Base-by-base conservation (phyloP, 2,888 invertebrate species). In the Mystacides longicornis region DNA sequence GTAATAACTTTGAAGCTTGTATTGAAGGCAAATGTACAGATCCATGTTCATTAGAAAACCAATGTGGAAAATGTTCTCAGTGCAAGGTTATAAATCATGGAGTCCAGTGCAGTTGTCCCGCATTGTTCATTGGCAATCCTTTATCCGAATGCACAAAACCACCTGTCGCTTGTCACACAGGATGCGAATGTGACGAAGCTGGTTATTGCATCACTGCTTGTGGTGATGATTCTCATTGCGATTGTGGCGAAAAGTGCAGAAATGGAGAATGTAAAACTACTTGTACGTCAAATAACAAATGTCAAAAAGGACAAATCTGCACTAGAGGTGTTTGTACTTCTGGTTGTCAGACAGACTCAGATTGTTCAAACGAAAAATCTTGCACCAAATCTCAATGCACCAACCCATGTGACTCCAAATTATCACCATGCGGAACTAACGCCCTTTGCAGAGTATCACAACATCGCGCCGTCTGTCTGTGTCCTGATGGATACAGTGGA, bases 81-180 rank as follows among this genome's bases (percentile, higher is more conserved):
- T 93, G 93, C 65, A 79, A 82, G 65, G 91, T 92, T 2, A 79
- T 85, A 53, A 89, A 89, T 68, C 93, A 93, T 67, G 85, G 87
- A 23, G 86, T 87, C 0, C 89, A 90, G 66, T 94, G 94, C 67
- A 89, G 86, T 66, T 94, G 94, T 64, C 86, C 90, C 2, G 75
- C 81, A 49, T 86, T 87, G 66, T 89, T 86, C 64, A 79, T 87
- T 33, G 93, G 93, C 1, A 89, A 93, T 71, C 88, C 93, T 2
- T 75, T 89, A 3, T 81, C 85, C 1, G 82, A 86, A 62, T 94
- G 94, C 66, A 81, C 81, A 51, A 81, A 82, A 68, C 71, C 87
- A 49, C 81, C 83, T 54, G 73, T 81, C 49, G 77, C 81, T 51
- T 93, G 93, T 66, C 85, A 88, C 65, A 84, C 85, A 0, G 78